Base-by-base conservation (phyloP, 2,888 invertebrate species). In the Willowsia nigromaculata region DNA sequence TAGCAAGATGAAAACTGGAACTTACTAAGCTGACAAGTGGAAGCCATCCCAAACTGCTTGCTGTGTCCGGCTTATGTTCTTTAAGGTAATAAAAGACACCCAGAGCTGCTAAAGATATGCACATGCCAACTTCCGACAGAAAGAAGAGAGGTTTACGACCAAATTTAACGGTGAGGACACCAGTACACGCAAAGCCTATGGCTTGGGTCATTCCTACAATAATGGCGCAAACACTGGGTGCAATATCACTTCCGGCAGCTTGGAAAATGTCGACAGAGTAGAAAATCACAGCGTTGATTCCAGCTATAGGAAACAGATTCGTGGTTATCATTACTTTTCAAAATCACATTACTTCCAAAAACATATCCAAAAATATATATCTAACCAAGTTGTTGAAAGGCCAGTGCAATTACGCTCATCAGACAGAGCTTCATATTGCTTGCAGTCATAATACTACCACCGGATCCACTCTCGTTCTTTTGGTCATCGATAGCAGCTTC, bases 241-340 rank as follows among this genome's bases (percentile, higher is more conserved):
- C 90, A 33, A 93, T 90, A 13, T 85, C 86, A 56, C 90, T 96
- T 47, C 96, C 97, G 7, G 97, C 96, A 0, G 96, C 96, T 89
- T 95, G 93, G 94, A 97, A 97, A 93, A 97, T 97, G 74, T 95
- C 95, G 83, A 95, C 95, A 0, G 95, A 96, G 93, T 95, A 97
- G 94, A 97, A 97, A 91, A 97, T 96, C 90, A 97, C 96, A 0
- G 97, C 97, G 94, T 97, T 97, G 92, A 97, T 95, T 85, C 97
- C 97, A 90, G 96, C 90, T 88, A 47, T 7, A 30, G 33, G 4
- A 2, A 15, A n/a, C n/a, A 33, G 27, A 82, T 0, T 13, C 1
- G 7, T 15, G 7, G 6, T 37, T 27, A 37, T 5, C 22, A 56
- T 53, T n/a, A n/a, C n/a, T n/a, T 22, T 27, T 59, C 59, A 22